A percentile compares a stretch with the other conserved stretches of the same genome.
Conservation (phyloP, 2,888 invertebrate species). For the Coremacera marginata region DNA sequence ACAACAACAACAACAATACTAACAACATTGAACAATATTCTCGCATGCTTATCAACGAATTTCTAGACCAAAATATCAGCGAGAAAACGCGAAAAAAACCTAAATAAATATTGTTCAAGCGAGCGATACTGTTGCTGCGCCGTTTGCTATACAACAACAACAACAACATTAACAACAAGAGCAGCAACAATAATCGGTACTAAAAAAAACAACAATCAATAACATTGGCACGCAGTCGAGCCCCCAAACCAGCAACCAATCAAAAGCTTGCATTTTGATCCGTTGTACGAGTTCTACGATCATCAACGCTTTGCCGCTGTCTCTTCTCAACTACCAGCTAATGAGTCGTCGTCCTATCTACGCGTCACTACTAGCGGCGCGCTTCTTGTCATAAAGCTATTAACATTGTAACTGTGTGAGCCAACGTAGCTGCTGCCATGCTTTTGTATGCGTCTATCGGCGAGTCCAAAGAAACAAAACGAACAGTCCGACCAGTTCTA, state of each 20-base stretch:
- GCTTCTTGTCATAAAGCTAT: not conserved
- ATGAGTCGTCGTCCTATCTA: not conserved
- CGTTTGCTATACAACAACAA: not conserved
- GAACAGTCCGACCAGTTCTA: not conserved
- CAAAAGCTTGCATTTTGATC: constrained; percentile 38
- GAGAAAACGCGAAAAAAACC: constrained; percentile 9
- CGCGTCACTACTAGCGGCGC: not conserved
- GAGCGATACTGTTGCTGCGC: not conserved
- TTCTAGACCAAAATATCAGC: constrained; percentile 34
- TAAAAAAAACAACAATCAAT: constrained; percentile 11
- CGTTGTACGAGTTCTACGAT: constrained; percentile 1
- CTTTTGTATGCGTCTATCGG: not conserved
- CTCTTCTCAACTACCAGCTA: not conserved
- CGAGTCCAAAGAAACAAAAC: not conserved
- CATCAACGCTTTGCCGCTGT: not conserved
- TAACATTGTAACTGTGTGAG: not conserved
- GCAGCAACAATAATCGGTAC: constrained; percentile 37
- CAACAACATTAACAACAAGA: constrained; percentile 28
- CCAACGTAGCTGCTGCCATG: not conserved
- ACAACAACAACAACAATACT: not conserved
- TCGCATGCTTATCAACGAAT: constrained; percentile 15
- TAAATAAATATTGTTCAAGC: not conserved
- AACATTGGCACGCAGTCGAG: constrained; percentile 53
- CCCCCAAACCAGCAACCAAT: constrained; percentile 59
- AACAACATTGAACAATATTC: not conserved